phyloP scores from a whole-genome alignment of 2,113 vertebrate species.

The Zosterops pallidus region DNA sequence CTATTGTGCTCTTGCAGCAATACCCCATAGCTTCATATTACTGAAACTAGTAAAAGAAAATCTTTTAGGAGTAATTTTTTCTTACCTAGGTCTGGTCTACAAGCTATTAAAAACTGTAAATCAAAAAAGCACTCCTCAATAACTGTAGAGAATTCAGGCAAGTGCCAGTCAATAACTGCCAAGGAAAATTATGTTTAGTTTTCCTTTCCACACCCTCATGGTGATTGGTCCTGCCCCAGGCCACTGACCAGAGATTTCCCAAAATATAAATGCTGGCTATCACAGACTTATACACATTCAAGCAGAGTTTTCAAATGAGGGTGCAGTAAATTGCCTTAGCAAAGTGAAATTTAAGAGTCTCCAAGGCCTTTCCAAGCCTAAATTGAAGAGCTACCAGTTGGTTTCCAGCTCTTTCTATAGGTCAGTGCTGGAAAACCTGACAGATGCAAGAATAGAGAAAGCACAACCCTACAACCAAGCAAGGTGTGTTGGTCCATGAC shows the following conservation, averaged over 20 bases:
- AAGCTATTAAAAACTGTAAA: constrained; percentile 38
- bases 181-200: background rate
- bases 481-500: background rate
- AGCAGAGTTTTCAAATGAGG: background rate
- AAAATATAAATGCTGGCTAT: background rate
- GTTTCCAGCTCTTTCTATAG: background rate
- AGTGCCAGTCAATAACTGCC: constrained; percentile 2
- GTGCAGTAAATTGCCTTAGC: background rate
- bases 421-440: background rate
- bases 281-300: background rate
- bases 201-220: background rate
- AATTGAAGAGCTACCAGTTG: background rate
- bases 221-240: background rate
- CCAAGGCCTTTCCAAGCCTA: background rate
- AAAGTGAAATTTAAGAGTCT: background rate
- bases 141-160: background rate
- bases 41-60: background rate
- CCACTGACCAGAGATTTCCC: background rate
- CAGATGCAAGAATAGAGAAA: background rate
- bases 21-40: background rate
- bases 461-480: background rate
- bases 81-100: background rate
- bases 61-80: background rate
- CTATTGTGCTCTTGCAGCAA: background rate
- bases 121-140: background rate